Evolutionary conservation across 2,113 vertebrate species (phyloP), one percentile per base, ranked within the genome.

Genomic region (Scomber japonicus): DNA sequence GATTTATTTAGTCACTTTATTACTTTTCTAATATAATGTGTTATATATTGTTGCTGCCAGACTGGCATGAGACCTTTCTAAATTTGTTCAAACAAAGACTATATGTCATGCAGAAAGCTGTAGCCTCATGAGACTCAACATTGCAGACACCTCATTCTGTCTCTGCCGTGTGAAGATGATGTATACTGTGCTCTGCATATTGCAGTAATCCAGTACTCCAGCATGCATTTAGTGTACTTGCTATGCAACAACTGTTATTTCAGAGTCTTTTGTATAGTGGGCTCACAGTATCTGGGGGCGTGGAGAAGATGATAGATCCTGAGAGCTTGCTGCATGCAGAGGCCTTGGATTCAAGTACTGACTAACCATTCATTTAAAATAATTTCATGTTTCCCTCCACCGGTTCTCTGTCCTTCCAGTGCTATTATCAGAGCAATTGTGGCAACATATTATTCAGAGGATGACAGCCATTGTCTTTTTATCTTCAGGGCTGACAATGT

Each of bases 331-430:
- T 66, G 57, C 50, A 61, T 49, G 50, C 74, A 61, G 55, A 54
- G 74, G 53, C 61, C 72, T 65, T 56, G 61, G 75, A 78, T 84
- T 85, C n/a, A 82, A 84, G 83, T 40, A 64, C 82, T 9, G 6
- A 53, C 80, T 80, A 90, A 81, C 89, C 83, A 51, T 86, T 92
- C 63, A 89, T 91, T 88, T 91, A 0, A 83, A 84, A 89, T 90
- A 88, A 92, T 92, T 90, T 77, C 64, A 90, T 80, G 90, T 92
- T 88, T 88, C 75, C 44, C 74, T 82, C 76, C 78, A 76, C 35
- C 69, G 66, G 54, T 82, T 81, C 45, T 66, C 21, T 30, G 45
- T 81, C 63, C 55, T 80, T 82, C 31, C 57, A 50, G 11, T 59
- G 79, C 73, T 80, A 88, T 92, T 86, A 87, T 89, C 81, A 83